Conservation (phyloP, 2,797 vertebrate genomes). For the Pantherophis alleghaniensis region DNA sequence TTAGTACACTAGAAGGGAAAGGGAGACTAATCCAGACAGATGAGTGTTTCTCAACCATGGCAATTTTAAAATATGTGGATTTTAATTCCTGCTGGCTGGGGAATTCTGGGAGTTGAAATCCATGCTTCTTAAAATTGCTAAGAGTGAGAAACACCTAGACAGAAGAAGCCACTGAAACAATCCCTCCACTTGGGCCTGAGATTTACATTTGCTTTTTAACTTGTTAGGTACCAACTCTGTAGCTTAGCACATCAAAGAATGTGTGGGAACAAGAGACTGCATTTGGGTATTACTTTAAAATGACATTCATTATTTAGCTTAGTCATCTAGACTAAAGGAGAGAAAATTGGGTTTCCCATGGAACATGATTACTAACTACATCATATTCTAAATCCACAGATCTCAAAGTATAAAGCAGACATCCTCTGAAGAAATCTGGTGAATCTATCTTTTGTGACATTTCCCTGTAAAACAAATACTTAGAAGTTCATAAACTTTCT, state of each 20-base stretch:
- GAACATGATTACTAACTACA: background rate
- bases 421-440: background rate
- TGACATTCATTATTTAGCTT: constrained; percentile 2
- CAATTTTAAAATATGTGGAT: background rate
- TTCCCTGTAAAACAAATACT: background rate
- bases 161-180: background rate
- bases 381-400: background rate
- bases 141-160: background rate
- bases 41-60: background rate
- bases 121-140: background rate
- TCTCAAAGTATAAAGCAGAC: background rate
- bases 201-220: background rate
- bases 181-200: background rate
- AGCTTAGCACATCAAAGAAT: background rate
- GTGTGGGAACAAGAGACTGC: background rate
- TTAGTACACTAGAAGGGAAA: background rate
- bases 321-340: background rate
- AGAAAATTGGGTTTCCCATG: background rate
- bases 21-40: background rate
- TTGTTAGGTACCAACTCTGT: background rate
- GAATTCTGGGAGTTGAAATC: background rate
- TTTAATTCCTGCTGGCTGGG: background rate
- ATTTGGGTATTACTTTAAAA: constrained; percentile 10
- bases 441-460: background rate
- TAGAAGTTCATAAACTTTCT: background rate